Evolutionary conservation across 92 coral and sea anemone species (phyloP).

Genomic region (Porites divaricata): DNA sequence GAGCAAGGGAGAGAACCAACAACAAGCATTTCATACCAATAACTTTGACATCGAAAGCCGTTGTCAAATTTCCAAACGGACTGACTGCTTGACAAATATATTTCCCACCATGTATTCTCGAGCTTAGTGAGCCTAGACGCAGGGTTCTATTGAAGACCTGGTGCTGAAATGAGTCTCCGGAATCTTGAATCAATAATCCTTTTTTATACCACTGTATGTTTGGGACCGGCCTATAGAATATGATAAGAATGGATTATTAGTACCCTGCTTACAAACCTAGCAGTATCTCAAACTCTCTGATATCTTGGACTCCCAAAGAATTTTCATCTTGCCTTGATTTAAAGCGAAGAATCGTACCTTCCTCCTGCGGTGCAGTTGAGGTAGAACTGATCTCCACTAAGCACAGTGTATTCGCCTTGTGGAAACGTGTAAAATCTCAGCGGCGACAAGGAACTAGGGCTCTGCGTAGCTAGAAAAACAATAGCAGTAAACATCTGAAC

Average conservation of each 20-base stretch:
- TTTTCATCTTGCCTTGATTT: no score
- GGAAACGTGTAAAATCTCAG: constrained; percentile 24
- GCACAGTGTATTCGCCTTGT: constrained; percentile 7
- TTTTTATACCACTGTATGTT: constrained; percentile 26
- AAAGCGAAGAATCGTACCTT: constrained; percentile 24
- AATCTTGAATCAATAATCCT: background rate
- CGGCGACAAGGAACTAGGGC: background rate
- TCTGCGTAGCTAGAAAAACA: constrained; percentile 5
- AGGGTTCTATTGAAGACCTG: constrained; percentile 19
- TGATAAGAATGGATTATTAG: background rate
- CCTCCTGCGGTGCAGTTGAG: constrained; percentile 46
- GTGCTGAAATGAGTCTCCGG: constrained; percentile 7
- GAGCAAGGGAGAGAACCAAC: no score
- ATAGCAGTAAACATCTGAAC: background rate
- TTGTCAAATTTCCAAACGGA: background rate
- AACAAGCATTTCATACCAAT: constrained; percentile 17
- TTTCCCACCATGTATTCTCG: constrained; percentile 9
- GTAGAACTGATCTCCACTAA: constrained; percentile 38
- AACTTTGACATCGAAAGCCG: constrained; percentile 15
- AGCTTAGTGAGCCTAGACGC: constrained; percentile 14
- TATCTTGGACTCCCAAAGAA: background rate
- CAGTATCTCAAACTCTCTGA: background rate
- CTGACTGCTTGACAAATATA: constrained; percentile 30
- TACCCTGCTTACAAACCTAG: background rate
- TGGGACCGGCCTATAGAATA: constrained; percentile 19